Conservation (phyloP, 92 coral and sea anemone species). For the Micromussa lordhowensis region DNA sequence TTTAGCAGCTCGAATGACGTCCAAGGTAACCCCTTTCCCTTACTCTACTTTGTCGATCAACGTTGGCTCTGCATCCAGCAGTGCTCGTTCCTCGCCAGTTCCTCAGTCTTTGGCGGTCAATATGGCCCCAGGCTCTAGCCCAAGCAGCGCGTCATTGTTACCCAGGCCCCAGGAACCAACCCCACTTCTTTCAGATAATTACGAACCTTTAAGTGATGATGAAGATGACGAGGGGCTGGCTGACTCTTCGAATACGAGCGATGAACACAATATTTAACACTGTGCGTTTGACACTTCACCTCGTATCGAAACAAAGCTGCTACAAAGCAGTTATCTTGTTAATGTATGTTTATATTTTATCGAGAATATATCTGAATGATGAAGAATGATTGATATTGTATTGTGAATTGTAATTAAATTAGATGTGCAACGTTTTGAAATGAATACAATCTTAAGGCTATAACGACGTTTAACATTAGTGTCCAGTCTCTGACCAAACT, state of each 20-base stretch:
- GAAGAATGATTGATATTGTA: not conserved
- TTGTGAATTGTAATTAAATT: not conserved
- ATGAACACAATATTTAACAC: not conserved
- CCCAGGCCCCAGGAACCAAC: slow-evolving; percentile 84
- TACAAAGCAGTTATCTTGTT: slow-evolving; percentile 9
- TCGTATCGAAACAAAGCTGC: not conserved
- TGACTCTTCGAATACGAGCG: not conserved
- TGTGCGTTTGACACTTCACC: not conserved
- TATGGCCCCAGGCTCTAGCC: slow-evolving; percentile 61
- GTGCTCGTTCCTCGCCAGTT: slow-evolving; percentile 97
- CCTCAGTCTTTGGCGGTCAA: slow-evolving; percentile 63
- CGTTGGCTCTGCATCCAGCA: slow-evolving; percentile 89
- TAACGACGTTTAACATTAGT: not conserved
- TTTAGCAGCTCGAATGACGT: slow-evolving; percentile 52
- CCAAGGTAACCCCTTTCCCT: slow-evolving; percentile 67
- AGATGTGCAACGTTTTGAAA: not conserved
- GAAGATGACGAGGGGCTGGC: slow-evolving; percentile 55
- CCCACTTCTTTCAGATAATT: slow-evolving; percentile 89
- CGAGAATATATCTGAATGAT: not conserved
- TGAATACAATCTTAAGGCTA: not conserved
- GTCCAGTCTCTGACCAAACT: not conserved
- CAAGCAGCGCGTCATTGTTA: slow-evolving; percentile 76
- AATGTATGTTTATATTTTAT: slow-evolving; percentile 18
- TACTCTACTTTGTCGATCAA: slow-evolving; percentile 88
- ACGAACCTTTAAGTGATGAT: slow-evolving; percentile 98